phyloP scores from a whole-genome alignment of 53 echinoderm and acorn worm genomes.

The Henricia sp. region DNA sequence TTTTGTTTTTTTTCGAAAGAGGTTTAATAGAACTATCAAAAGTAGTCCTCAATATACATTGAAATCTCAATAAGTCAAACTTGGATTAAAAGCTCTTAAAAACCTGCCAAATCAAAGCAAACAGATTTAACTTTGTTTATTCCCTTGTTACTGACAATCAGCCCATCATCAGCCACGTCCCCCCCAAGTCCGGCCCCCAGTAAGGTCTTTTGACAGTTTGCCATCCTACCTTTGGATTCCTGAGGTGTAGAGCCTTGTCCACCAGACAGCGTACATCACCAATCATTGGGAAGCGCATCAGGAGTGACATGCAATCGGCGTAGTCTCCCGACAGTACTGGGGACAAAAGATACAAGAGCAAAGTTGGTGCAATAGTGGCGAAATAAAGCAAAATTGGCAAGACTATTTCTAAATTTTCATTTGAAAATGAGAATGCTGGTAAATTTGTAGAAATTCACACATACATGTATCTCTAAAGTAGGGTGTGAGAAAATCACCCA shows the following conservation, averaged over 20 bases:
- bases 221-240: slow-evolving; percentile 87
- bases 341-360: neutral
- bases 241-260: slow-evolving; percentile 89
- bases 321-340: slow-evolving; percentile 85
- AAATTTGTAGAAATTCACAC: too few relatives aligned
- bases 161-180: too few relatives aligned
- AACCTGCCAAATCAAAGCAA: too few relatives aligned
- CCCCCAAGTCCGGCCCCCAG: too few relatives aligned
- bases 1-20: too few relatives aligned
- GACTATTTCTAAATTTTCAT: neutral
- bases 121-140: too few relatives aligned
- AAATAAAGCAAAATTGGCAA: neutral
- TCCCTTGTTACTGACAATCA: too few relatives aligned
- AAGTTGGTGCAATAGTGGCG: neutral
- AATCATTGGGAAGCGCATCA: slow-evolving; percentile 92
- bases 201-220: too few relatives aligned
- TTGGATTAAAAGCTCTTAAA: neutral
- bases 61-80: neutral
- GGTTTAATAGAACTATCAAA: too few relatives aligned
- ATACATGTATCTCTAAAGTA: too few relatives aligned
- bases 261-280: slow-evolving; percentile 91
- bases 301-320: slow-evolving; percentile 77
- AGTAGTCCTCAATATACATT: too few relatives aligned
- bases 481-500: too few relatives aligned
- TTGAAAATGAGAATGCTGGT: neutral